phyloP scores from a whole-genome alignment of 2,113 vertebrate species.

The Mormyrus lacerda region DNA sequence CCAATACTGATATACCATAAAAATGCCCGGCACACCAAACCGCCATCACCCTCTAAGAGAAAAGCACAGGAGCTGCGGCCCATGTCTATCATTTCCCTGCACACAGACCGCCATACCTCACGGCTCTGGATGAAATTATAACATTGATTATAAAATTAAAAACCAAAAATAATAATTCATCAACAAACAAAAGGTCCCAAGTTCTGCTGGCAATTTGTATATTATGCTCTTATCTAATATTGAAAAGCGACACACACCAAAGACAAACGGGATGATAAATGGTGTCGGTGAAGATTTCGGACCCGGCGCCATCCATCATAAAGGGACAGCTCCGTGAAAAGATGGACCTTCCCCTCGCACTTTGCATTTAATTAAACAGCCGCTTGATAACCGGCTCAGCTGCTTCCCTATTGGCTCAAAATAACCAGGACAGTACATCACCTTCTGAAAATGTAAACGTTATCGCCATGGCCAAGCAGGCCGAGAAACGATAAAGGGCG shows the following conservation, averaged over 20 bases:
- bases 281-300: constrained; percentile 29
- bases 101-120: neutral
- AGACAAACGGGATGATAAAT: constrained; percentile 16
- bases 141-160: neutral
- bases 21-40: neutral
- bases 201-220: neutral
- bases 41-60: neutral
- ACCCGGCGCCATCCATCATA: constrained; percentile 38
- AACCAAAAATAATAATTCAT: neutral
- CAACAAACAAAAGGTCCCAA: neutral
- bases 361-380: constrained; percentile 47
- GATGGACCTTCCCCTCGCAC: constrained; percentile 35
- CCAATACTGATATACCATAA: neutral
- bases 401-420: constrained; percentile 22
- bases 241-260: neutral
- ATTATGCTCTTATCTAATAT: constrained; percentile 10
- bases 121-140: neutral
- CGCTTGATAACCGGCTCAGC: constrained; percentile 41
- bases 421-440: constrained; percentile 29
- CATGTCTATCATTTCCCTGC: neutral
- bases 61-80: neutral
- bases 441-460: neutral
- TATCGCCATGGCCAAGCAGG: neutral
- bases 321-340: constrained; percentile 38
- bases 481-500: neutral